Conservation (phyloP, 2,888 invertebrate species). For the Strigamia transsilvanica region DNA sequence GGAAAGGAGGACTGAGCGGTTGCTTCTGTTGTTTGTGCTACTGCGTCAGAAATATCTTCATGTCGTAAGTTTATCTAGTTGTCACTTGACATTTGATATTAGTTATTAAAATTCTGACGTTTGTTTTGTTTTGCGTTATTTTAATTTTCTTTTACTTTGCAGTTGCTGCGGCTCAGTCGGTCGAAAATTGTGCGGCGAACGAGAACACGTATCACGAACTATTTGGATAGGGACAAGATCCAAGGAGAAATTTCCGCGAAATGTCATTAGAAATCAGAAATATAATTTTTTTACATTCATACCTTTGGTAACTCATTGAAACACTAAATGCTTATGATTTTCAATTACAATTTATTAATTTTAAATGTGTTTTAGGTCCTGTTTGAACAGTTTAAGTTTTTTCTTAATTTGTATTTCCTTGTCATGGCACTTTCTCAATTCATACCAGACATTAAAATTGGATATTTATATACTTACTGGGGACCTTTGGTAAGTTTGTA, state of each 20-base stretch:
- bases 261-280: slow-evolving; percentile 97
- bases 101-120: not conserved
- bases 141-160: slow-evolving; percentile 57
- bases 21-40: slow-evolving; percentile 54
- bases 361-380: slow-evolving; percentile 73
- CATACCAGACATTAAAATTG: slow-evolving; percentile 94
- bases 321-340: slow-evolving; percentile 6
- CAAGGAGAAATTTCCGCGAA: slow-evolving; percentile 89
- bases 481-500: slow-evolving; percentile 79
- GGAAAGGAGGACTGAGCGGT: slow-evolving; percentile 37
- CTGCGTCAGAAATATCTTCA: slow-evolving; percentile 56
- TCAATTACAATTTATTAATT: not conserved
- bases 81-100: not conserved
- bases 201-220: slow-evolving; percentile 62
- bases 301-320: slow-evolving; percentile 69
- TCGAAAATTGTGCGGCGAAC: slow-evolving; percentile 70
- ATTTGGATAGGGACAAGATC: slow-evolving; percentile 66
- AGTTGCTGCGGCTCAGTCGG: slow-evolving; percentile 82
- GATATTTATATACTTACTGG: slow-evolving; percentile 99
- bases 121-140: not conserved
- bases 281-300: slow-evolving; percentile 78
- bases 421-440: slow-evolving; percentile 98
- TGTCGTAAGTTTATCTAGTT: slow-evolving; percentile 59
- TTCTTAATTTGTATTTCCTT: slow-evolving; percentile 96
- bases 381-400: slow-evolving; percentile 98